Evolutionary conservation across 2,113 vertebrate species (phyloP), one percentile per base, ranked within the genome.

Genomic region (Apistogramma diplotaenia): DNA sequence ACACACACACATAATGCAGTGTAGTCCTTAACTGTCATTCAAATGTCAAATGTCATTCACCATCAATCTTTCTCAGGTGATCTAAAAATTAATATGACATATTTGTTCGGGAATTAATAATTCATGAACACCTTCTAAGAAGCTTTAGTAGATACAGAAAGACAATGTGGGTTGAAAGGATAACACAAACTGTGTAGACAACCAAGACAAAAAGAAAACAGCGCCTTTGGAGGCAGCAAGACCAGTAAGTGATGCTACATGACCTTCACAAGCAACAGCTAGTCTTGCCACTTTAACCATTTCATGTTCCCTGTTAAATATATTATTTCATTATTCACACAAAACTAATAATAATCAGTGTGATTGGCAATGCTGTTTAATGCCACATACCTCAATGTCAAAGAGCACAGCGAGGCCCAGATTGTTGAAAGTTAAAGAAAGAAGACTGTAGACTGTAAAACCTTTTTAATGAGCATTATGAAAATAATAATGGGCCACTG

Each of bases 211-310:
- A 16, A 46, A 53, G 12, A 23, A 49, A 49, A 65, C 59, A 83
- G 29, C 62, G 25, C 35, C 51, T 85, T 65, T 89, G 51, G 15
- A n/a, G 56, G 78, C 53, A 75, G 78, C 60, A 78, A 81, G 77
- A 78, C 65, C 70, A 78, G 51, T 49, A 74, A 21, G 60, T 59
- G 58, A 85, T 78, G 76, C 67, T 56, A 80, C 53, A 74, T 72
- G 72, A 84, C 43, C 57, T 85, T 84, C 25, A 61, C 35, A 18
- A 27, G 33, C 18, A 78, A 29, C 9, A 56, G 6, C 15, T 16
- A 19, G 23, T 61, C 19, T 60, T 16, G 13, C 15, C 46, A 59
- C 27, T 11, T 58, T 33, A 58, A 56, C 15, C 19, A 7, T 72
- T 59, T 13, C 35, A 33, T 58, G 54, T 70, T 29, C 4, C 40